A percentile compares a stretch with the other conserved stretches of the same genome.
phyloP scores from a whole-genome alignment of 1,140 invertebrate genomes.

The Platyura marginata region DNA sequence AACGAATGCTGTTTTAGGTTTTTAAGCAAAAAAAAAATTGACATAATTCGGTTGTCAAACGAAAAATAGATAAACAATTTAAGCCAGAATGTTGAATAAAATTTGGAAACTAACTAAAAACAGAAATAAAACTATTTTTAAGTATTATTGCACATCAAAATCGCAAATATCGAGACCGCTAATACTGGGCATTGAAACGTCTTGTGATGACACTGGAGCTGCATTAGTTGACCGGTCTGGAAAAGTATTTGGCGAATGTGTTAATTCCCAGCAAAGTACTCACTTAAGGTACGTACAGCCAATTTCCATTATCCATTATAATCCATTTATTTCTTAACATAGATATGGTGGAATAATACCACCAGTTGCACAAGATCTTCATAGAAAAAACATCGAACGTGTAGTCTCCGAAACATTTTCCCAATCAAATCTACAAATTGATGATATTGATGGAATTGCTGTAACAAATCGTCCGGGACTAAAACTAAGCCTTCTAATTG shows the following conservation, averaged over 20 bases:
- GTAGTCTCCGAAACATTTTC: constrained; percentile 51
- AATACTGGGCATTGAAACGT: constrained; percentile 85
- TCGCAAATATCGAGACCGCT: not conserved
- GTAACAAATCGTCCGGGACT: constrained; percentile 77
- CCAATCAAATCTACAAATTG: constrained; percentile 40
- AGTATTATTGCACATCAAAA: not conserved
- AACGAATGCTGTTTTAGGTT: too few relatives aligned
- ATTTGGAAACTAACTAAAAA: too few relatives aligned
- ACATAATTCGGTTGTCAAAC: too few relatives aligned
- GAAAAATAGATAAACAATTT: too few relatives aligned
- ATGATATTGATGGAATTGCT: constrained; percentile 77
- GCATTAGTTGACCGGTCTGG: constrained; percentile 61
- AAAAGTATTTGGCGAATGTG: constrained; percentile 56
- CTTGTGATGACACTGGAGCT: constrained; percentile 92
- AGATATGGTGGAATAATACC: constrained; percentile 88
- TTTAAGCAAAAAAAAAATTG: too few relatives aligned
- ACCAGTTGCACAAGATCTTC: constrained; percentile 60
- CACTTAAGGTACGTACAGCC: not conserved
- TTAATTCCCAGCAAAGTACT: constrained; percentile 47
- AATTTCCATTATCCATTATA: not conserved
- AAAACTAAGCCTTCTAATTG: constrained; percentile 57
- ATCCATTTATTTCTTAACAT: constrained; percentile 15
- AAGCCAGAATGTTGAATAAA: too few relatives aligned
- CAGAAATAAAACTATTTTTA: too few relatives aligned
- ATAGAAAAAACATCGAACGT: constrained; percentile 56